Evolutionary conservation across 2,797 vertebrate species (phyloP).

Genomic region (Neomorphus geoffroyi): DNA sequence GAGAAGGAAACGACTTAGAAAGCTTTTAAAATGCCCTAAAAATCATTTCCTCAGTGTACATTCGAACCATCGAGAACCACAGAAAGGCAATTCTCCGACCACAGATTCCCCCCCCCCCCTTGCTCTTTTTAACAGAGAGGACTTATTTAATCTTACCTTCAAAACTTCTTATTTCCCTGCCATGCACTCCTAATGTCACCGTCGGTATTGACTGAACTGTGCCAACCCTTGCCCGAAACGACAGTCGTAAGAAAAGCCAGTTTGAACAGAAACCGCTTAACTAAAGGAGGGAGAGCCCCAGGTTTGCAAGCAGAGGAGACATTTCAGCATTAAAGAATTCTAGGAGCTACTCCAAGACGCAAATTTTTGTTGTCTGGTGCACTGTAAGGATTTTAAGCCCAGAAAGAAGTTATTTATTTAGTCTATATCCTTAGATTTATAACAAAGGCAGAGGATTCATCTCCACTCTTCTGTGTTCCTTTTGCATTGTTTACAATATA

Average conservation of each 20-base stretch:
- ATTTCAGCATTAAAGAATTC: conserved; percentile 60
- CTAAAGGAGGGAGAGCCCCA: conserved; percentile 10
- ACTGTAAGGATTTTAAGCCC: conserved; percentile 36
- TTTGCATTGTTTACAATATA: background rate
- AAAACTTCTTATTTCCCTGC: background rate
- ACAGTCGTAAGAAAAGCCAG: background rate
- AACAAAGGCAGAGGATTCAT: background rate
- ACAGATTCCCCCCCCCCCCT: background rate
- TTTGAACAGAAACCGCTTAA: conserved; percentile 15
- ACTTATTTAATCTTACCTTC: conserved; percentile 31
- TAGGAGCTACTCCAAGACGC: conserved; percentile 57
- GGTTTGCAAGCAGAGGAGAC: background rate
- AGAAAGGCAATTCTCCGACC: background rate
- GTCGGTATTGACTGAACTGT: background rate
- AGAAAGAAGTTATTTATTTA: conserved; percentile 63
- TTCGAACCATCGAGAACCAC: background rate
- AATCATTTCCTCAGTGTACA: background rate
- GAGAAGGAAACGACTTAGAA: background rate
- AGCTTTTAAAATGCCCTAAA: background rate
- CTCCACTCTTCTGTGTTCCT: background rate
- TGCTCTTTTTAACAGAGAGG: background rate
- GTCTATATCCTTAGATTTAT: conserved; percentile 37
- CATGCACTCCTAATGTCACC: background rate
- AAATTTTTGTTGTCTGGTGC: conserved; percentile 49
- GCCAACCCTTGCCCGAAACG: background rate